Base-by-base conservation (phyloP, 2,113 vertebrate genomes). In the Danionella cerebrum region DNA sequence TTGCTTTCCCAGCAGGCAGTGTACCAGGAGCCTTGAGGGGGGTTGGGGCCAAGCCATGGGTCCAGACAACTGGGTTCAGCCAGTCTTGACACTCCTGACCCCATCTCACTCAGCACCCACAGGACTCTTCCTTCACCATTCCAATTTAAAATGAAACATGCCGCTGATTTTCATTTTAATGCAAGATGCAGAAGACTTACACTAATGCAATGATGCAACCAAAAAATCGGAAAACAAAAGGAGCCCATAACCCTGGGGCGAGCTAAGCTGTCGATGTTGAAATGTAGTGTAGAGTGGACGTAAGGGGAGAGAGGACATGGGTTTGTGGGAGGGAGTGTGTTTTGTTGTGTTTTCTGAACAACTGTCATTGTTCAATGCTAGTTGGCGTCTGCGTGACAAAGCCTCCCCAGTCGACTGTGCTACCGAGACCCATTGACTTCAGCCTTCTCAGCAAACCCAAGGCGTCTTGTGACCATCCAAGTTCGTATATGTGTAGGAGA, bases 31-130 rank as follows among this genome's bases (percentile, higher is more conserved):
- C 84, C 84, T 63, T 33, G 1, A 86, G 86, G 79, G 85, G 79
- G 87, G 85, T 85, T 85, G 89, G 87, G 88, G 66, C 81, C 87
- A 90, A 85, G 85, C 45, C 5, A 67, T 64, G 73, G 81, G 41
- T 65, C 81, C 82, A 85, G 84, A 76, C 70, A 72, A 72, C 57
- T 54, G 10, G 6, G 13, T 24, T 82, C 86, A 84, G 79, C 70
- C 87, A 87, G 87, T 86, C 86, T 84, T 80, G 67, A 79, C 86
- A 58, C 86, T 85, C 84, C 85, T 80, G 78, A 80, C 84, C 90
- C 85, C 73, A 36, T 84, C 87, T 86, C 83, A 73, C 86, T 89
- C 87, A 84, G 88, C 25, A 47, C 42, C 29, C 1, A 9, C 18
- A 2, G 16, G 22, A 63, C 35, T 42, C 12, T 27, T 13, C 6